Base-by-base conservation (phyloP, 2,113 vertebrate genomes). In the Brachyhypopomus gauderio region DNA sequence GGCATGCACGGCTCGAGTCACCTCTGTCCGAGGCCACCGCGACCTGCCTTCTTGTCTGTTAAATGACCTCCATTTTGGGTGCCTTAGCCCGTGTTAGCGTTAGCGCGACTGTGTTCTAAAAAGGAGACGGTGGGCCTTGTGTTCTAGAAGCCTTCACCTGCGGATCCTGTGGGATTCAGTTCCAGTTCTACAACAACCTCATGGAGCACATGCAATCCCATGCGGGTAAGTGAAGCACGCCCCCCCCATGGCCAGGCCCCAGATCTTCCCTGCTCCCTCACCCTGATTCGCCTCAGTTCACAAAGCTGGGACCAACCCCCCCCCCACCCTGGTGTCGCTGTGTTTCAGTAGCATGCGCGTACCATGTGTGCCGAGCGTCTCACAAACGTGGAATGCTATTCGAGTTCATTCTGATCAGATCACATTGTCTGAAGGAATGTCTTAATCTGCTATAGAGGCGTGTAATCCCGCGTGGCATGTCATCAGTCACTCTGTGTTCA, bases 131-230 rank as follows among this genome's bases (percentile, higher is more conserved):
- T 93, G 86, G 78, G 91, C 87, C 92, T 93, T 95, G 90, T 94
- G 90, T 91, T 93, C 88, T 94, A 99, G 98, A 98, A 90, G 97
- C 96, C 88, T 99, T 97, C 93, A 97, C 97, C 77, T 99, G 98
- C 78, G 97, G 98, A 87, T 96, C 98, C 92, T 99, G 98, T 91
- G 97, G 98, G 88, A 99, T 98, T 94, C 97, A 98, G 96, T 99
- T 99, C 94, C 97, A 98, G 94, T 98, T 98, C 95, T 99, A 98
- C 95, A 98, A 95, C 96, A 99, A 99, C 92, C 96, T 99, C 86
- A 93, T 98, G 95, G 98, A 99, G 92, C 98, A 99, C 94, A 98
- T 99, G 98, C 97, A 99, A 94, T 98, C 98, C 83, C 98, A 99
- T 0, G 96, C 97, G 88, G 96, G 98, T 99, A 94, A 98, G 93